phyloP scores from a whole-genome alignment of 2,888 invertebrate genomes.

The Dromius quadrimaculatus region DNA sequence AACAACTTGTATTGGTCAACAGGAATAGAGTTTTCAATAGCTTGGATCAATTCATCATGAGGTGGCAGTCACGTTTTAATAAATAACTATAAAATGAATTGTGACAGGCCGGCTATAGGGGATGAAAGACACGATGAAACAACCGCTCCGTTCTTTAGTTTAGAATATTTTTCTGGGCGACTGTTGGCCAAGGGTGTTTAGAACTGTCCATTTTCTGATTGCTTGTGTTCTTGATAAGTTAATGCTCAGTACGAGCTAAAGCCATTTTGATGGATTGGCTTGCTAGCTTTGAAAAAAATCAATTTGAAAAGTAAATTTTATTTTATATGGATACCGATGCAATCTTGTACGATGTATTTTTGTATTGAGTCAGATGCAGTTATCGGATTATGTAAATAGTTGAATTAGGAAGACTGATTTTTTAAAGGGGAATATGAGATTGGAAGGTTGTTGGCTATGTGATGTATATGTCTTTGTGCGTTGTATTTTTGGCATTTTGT shows the following conservation, averaged over 20 bases:
- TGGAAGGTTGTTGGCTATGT: too few relatives aligned
- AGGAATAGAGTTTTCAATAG: conserved; percentile 46
- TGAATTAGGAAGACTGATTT: too few relatives aligned
- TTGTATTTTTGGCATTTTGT: too few relatives aligned
- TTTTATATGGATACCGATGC: conserved; percentile 19
- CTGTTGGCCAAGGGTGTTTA: conserved; percentile 39
- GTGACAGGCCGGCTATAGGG: conserved; percentile 46
- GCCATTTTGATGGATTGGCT: conserved; percentile 42
- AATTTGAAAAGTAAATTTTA: conserved; percentile 43
- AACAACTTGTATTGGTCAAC: neutral
- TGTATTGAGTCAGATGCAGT: neutral
- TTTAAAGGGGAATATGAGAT: too few relatives aligned
- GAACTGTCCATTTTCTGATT: conserved; percentile 39
- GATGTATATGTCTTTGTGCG: too few relatives aligned
- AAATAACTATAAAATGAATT: conserved; percentile 48
- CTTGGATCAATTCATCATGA: conserved; percentile 47
- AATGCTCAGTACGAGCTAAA: conserved; percentile 39
- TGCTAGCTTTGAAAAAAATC: conserved; percentile 38
- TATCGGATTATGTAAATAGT: conserved; percentile 16
- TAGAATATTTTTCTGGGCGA: conserved; percentile 9
- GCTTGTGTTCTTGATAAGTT: conserved; percentile 42
- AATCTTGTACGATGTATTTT: conserved; percentile 6
- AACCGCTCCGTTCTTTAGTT: neutral
- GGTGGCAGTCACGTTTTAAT: conserved; percentile 46
- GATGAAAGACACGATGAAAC: conserved; percentile 17